Evolutionary conservation across 2,797 vertebrate species (phyloP), one percentile per base, ranked within the genome.

Genomic region (Acipenser transmontanus): DNA sequence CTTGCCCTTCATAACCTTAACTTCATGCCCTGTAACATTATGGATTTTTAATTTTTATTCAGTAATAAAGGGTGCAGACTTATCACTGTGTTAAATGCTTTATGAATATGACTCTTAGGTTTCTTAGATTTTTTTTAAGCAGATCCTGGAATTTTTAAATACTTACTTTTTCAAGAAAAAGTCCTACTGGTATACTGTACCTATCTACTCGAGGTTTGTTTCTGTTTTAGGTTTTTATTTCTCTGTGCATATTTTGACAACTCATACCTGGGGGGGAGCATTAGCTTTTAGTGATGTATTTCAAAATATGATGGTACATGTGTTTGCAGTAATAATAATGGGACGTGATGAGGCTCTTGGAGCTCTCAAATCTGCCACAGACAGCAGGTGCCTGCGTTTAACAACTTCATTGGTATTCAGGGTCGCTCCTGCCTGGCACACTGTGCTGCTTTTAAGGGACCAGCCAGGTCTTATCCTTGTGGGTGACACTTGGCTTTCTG

Each of bases 391-490:
- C 77, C 78, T 83, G 80, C 78, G 75, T 86, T 84, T 83, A 66
- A 63, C 82, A 78, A 80, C 79, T 82, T 89, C 81, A 79, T 90
- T 89, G 86, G 81, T 87, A 89, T 91, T 89, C 88, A 85, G 78
- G 78, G 82, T 77, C 78, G 82, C 81, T 84, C 80, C 13, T 7
- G 13, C 64, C 12, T 54, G 12, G 47, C 64, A 3, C 52, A 48
- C 57, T n/a, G 14, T 6, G 12, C 54, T 57, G 54, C 12, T 34
- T 57, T 34, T 57, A 57, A 57, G 12, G 54, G 20, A 54, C 66
- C 59, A 49, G 10, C 70, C 66, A 66, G 69, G 67, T 76, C 66
- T 67, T 51, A 66, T 78, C 74, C 71, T 72, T 75, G 57, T 61
- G 70, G 69, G 72, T 71, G 72, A 80, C 72, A 73, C 76, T 73